A percentile compares a stretch with the other conserved stretches of the same genome.
Evolutionary conservation across 2,888 invertebrate species (phyloP).

Genomic region (Ectobius pallidus): DNA sequence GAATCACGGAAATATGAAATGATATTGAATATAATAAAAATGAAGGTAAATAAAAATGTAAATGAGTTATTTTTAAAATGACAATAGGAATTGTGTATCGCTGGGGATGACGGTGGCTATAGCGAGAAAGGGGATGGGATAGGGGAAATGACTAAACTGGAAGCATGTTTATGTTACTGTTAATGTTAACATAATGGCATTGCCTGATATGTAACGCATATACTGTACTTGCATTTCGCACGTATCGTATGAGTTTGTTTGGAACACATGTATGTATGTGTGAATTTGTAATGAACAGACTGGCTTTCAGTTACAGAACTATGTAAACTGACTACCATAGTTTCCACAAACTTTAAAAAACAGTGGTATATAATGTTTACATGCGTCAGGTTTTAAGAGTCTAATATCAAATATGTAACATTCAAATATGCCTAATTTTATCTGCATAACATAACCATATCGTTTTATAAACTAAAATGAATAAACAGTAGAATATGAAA

Average conservation of each 20-base stretch:
- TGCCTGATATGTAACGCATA: no score
- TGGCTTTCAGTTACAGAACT: background rate
- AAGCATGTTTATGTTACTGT: background rate
- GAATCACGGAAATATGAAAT: background rate
- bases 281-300: background rate
- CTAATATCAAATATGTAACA: no score
- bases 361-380: no score
- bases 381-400: no score
- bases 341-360: no score
- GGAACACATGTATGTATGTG: background rate
- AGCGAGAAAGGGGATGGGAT: background rate
- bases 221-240: background rate
- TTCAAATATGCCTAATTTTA: no score
- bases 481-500: no score
- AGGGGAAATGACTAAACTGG: background rate
- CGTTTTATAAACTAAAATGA: no score
- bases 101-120: no score
- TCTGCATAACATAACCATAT: no score
- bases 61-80: constrained; percentile 8
- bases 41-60: constrained; percentile 10
- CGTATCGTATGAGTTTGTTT: background rate
- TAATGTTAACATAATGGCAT: background rate
- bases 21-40: background rate
- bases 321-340: no score
- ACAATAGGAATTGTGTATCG: background rate